Percentiles rank a stretch among this genome's conserved stretches.
Evolutionary conservation across 2,797 vertebrate species (phyloP).

Genomic region (Pteronotus mesoamericanus): DNA sequence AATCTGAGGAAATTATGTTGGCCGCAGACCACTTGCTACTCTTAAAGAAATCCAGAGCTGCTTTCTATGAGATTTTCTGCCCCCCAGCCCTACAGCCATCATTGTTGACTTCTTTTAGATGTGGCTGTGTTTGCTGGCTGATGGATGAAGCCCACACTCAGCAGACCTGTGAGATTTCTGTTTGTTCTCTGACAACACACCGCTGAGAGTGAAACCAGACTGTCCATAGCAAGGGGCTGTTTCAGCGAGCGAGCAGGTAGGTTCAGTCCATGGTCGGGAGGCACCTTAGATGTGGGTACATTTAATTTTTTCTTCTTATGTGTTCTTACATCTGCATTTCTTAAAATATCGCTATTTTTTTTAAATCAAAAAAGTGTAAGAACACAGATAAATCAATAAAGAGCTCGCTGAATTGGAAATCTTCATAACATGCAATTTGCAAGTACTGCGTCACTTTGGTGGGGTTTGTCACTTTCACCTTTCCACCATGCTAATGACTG

Average conservation of each 20-base stretch:
- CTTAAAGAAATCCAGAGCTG: neutral
- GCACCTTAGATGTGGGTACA: neutral
- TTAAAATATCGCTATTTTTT: neutral
- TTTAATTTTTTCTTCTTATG: neutral
- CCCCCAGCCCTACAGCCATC: neutral
- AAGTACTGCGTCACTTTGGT: neutral
- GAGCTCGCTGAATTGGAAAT: neutral
- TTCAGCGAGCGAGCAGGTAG: neutral
- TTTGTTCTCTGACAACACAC: neutral
- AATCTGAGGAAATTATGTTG: neutral
- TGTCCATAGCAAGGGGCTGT: neutral
- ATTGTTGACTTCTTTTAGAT: neutral
- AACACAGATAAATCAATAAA: neutral
- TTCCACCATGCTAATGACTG: neutral
- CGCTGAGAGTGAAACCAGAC: constrained; percentile 42
- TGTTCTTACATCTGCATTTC: constrained; percentile 32
- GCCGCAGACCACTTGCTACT: neutral
- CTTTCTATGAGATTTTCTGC: neutral
- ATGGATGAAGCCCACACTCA: constrained; percentile 23
- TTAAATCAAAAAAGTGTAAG: neutral
- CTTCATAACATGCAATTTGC: neutral
- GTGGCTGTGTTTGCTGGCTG: neutral
- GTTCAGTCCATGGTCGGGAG: neutral
- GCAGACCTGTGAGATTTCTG: neutral
- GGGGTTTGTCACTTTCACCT: neutral